A percentile compares a stretch with the other conserved stretches of the same genome.
phyloP scores from a whole-genome alignment of 1,140 invertebrate genomes.

The Temnothorax longispinosus region DNA sequence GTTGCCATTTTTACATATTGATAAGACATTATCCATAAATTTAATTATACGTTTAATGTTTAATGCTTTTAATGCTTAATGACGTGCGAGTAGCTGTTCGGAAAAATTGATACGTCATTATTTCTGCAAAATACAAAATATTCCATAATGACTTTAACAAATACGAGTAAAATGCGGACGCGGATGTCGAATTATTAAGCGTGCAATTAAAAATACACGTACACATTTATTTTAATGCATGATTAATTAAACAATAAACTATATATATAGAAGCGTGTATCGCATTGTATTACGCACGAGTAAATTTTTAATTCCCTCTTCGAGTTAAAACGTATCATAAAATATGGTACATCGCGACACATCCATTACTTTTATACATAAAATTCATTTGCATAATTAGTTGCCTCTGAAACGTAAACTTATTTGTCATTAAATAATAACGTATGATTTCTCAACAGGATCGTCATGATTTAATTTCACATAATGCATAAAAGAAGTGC shows the following conservation, averaged over 20 bases:
- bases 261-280: slow-evolving; percentile 42
- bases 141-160: slow-evolving; percentile 72
- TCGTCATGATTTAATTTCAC: not conserved
- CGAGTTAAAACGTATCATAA: slow-evolving; percentile 45
- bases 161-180: slow-evolving; percentile 47
- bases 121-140: slow-evolving; percentile 58
- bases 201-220: slow-evolving; percentile 64
- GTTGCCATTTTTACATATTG: slow-evolving; percentile 5
- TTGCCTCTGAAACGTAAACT: slow-evolving; percentile 29
- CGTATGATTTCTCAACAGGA: slow-evolving; percentile 18
- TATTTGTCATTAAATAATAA: slow-evolving; percentile 17
- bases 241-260: slow-evolving; percentile 67
- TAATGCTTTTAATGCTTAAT: slow-evolving; percentile 55
- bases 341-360: slow-evolving; percentile 33
- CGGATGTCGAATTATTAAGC: slow-evolving; percentile 54
- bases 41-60: slow-evolving; percentile 57
- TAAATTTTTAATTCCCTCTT: slow-evolving; percentile 49
- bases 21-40: slow-evolving; percentile 39
- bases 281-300: slow-evolving; percentile 51
- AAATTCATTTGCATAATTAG: slow-evolving; percentile 52
- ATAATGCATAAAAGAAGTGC: not conserved
- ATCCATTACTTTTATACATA: slow-evolving; percentile 51
- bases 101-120: slow-evolving; percentile 64
- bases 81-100: slow-evolving; percentile 35
- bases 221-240: slow-evolving; percentile 60